Conservation (phyloP, 2,113 vertebrate species). For the Octodon degus region DNA sequence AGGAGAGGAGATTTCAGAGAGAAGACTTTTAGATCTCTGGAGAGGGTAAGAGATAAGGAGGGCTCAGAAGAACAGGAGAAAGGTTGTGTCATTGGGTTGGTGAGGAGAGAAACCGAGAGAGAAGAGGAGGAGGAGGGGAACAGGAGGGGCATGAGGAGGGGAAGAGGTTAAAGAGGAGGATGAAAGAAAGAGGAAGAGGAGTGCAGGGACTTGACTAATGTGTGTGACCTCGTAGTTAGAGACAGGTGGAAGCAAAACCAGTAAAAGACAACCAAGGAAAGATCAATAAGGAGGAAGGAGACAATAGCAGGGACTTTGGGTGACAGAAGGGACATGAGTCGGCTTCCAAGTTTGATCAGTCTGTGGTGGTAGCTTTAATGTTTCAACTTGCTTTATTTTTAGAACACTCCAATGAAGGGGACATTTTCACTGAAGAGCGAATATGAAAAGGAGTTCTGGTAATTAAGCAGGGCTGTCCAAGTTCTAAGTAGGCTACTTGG, state of each 20-base stretch:
- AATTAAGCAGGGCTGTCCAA: neutral
- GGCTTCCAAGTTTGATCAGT: neutral
- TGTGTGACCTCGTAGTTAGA: neutral
- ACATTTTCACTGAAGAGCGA: neutral
- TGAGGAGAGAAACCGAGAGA: neutral
- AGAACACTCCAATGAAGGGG: neutral
- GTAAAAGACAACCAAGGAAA: neutral
- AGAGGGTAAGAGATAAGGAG: neutral
- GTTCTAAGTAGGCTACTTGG: constrained; percentile 11
- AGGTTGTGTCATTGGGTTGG: neutral
- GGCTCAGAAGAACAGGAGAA: neutral
- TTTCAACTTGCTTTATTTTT: constrained; percentile 9
- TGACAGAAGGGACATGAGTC: neutral
- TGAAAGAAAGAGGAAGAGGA: neutral
- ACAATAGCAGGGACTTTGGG: neutral
- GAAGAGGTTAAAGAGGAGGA: no score
- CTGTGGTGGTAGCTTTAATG: neutral
- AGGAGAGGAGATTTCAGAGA: constrained; percentile 10
- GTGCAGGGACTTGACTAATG: neutral
- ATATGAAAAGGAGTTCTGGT: neutral
- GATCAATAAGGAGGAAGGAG: neutral
- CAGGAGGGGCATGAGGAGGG: accelerated
- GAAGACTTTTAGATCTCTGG: neutral
- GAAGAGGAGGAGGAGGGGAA: accelerated
- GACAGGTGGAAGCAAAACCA: neutral